Conservation (phyloP, 2,797 vertebrate genomes). For the Pelochelys cantorii region DNA sequence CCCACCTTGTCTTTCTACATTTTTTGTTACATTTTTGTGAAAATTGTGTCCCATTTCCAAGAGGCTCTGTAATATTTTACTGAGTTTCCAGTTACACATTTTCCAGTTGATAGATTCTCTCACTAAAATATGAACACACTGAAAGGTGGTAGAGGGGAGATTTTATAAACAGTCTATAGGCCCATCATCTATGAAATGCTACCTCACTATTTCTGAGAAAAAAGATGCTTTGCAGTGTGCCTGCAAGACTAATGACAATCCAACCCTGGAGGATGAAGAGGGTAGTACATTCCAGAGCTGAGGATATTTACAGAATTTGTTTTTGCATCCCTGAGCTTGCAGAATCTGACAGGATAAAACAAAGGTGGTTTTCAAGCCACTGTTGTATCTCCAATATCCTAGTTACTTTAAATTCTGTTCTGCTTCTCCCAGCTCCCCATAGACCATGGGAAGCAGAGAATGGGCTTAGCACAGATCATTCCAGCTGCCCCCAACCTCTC, state of each 20-base stretch:
- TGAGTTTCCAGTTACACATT: not conserved
- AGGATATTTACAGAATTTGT: accelerated
- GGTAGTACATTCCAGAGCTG: accelerated
- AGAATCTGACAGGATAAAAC: no score
- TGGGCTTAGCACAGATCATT: not conserved
- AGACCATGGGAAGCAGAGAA: not conserved
- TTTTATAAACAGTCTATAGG: not conserved
- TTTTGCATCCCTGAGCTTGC: not conserved
- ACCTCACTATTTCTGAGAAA: not conserved
- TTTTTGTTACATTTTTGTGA: not conserved
- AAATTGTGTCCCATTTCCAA: not conserved
- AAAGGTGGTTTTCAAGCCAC: not conserved
- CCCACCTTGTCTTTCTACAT: not conserved
- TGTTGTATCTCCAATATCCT: not conserved
- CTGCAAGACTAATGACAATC: not conserved
- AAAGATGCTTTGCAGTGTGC: not conserved
- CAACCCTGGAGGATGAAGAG: not conserved
- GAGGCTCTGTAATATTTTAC: not conserved
- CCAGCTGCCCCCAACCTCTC: not conserved
- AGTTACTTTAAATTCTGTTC: not conserved
- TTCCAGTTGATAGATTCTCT: not conserved
- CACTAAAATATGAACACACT: not conserved
- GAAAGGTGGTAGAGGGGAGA: no score
- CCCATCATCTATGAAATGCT: not conserved
- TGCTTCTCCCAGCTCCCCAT: not conserved